Evolutionary conservation across 1,140 invertebrate species (phyloP).

Genomic region (Drosophila azteca): DNA sequence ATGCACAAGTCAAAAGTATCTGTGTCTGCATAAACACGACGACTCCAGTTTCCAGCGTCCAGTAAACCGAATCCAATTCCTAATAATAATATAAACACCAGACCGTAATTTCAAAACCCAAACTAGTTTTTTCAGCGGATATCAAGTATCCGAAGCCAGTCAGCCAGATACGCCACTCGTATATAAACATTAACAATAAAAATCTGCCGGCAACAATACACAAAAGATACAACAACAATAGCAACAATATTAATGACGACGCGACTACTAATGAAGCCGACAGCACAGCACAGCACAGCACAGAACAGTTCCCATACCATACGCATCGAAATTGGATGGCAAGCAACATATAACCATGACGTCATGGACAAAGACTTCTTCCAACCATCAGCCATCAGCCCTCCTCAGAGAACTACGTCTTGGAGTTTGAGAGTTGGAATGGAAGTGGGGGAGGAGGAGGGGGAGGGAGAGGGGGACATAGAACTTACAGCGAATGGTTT

Average conservation of each 20-base stretch:
- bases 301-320: background rate
- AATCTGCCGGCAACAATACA: slow-evolving; percentile 50
- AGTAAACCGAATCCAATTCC: slow-evolving; percentile 33
- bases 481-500: slow-evolving; percentile 84
- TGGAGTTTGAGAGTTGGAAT: slow-evolving; percentile 4
- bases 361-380: slow-evolving; percentile 40
- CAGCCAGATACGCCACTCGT: slow-evolving; percentile 19
- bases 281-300: slow-evolving; percentile 1
- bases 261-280: slow-evolving; percentile 48
- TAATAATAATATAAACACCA: slow-evolving; percentile 46
- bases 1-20: slow-evolving; percentile 5
- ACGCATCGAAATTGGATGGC: slow-evolving; percentile 63
- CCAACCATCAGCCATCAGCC: background rate
- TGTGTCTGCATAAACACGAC: slow-evolving; percentile 5
- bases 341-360: slow-evolving; percentile 45
- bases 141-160: slow-evolving; percentile 55
- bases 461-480: background rate
- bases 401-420: slow-evolving; percentile 48
- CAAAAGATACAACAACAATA: slow-evolving; percentile 33
- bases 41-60: slow-evolving; percentile 6
- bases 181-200: slow-evolving; percentile 24
- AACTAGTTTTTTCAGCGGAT: slow-evolving; percentile 68
- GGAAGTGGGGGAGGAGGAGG: too few species aligned
- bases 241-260: slow-evolving; percentile 57
- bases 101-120: slow-evolving; percentile 49